phyloP scores from a whole-genome alignment of 2,888 invertebrate species.

The Sarcophaga rosellei region DNA sequence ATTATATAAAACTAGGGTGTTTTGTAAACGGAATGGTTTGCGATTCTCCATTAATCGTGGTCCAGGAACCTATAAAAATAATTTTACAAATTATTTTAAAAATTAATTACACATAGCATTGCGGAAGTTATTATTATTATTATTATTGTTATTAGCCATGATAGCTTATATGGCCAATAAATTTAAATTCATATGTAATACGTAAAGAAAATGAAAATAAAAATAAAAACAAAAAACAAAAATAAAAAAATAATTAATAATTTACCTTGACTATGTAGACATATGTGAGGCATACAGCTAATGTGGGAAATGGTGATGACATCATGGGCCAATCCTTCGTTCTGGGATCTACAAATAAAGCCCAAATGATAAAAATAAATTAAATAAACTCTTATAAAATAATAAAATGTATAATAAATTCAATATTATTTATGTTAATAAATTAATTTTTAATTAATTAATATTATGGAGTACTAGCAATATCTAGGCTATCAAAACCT shows the following conservation, averaged over 20 bases:
- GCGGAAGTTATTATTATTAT: background rate
- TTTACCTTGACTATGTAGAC: constrained; percentile 93
- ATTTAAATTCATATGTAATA: background rate
- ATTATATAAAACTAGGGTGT: constrained; percentile 90
- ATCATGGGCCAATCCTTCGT: constrained; percentile 96
- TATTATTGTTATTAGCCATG: constrained; percentile 1
- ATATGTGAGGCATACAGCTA: constrained; percentile 93
- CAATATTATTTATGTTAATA: background rate
- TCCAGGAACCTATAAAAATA: constrained; percentile 85
- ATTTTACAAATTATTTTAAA: too few relatives aligned
- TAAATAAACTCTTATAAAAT: background rate
- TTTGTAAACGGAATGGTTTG: constrained; percentile 92
- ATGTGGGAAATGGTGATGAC: constrained; percentile 95
- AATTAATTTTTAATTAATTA: too few relatives aligned
- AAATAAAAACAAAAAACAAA: background rate
- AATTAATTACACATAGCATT: background rate
- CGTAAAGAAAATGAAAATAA: background rate
- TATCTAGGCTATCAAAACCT: too few relatives aligned
- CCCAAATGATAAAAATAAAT: constrained; percentile 21
- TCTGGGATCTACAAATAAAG: constrained; percentile 86
- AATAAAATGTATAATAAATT: background rate
- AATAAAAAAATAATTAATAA: constrained; percentile 40
- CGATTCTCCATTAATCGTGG: constrained; percentile 95
- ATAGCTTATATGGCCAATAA: background rate
- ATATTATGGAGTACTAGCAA: too few relatives aligned